Conservation (phyloP, 1,140 invertebrate genomes). For the Bombus waltoni region DNA sequence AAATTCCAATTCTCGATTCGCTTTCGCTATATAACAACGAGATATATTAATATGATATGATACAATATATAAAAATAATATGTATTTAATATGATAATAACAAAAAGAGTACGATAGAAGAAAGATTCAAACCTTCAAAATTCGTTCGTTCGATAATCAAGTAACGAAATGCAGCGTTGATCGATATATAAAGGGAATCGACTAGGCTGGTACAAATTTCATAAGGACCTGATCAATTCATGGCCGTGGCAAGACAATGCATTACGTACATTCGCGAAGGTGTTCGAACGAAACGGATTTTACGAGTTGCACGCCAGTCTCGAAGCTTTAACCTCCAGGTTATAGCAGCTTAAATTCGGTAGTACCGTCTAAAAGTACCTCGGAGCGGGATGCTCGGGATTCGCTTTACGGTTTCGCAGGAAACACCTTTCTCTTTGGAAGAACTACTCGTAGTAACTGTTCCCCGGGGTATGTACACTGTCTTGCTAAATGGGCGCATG, state of each 20-base stretch:
- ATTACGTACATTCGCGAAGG: conserved; percentile 23
- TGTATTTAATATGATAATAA: no score
- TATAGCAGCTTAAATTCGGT: conserved; percentile 64
- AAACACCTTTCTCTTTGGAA: conserved; percentile 56
- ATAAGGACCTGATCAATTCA: conserved; percentile 25
- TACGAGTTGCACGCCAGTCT: conserved; percentile 53
- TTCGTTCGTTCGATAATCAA: not conserved
- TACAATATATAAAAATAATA: no score
- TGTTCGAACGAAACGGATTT: conserved; percentile 64
- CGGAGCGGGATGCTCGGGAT: conserved; percentile 53
- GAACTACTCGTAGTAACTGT: conserved; percentile 52
- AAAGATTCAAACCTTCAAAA: not conserved
- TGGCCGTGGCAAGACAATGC: not conserved
- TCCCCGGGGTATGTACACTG: conserved; percentile 44
- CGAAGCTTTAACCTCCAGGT: conserved; percentile 55
- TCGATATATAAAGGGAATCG: not conserved
- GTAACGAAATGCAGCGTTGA: not conserved
- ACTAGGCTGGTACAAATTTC: conserved; percentile 36
- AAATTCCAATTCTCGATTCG: no score
- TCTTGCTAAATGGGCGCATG: conserved; percentile 50
- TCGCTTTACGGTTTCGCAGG: conserved; percentile 61
- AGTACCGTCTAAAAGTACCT: conserved; percentile 60
- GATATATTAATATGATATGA: no score
- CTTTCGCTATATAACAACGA: no score
- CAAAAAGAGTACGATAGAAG: not conserved